A percentile compares a stretch with the other conserved stretches of the same genome.
Evolutionary conservation across 2,797 vertebrate species (phyloP).

Genomic region (Odontamblyopus lacepedii): DNA sequence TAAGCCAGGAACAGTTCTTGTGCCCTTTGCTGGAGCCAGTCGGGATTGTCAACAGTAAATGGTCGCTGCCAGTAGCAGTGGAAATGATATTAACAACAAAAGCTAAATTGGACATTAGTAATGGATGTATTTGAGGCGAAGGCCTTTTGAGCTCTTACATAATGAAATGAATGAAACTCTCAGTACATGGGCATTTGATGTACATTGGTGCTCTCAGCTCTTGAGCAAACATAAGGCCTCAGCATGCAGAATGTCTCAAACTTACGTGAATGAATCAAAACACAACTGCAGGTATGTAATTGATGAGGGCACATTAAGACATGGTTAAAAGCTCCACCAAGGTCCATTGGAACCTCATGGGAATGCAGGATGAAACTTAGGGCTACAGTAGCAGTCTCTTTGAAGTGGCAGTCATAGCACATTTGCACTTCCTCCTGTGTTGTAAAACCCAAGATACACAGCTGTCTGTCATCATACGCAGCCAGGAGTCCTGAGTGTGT

Average conservation of each 20-base stretch:
- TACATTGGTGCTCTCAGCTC: background rate
- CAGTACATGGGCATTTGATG: background rate
- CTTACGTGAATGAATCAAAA: background rate
- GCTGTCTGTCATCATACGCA: constrained; percentile 73
- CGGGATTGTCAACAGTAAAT: too few relatives aligned
- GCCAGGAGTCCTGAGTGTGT: constrained; percentile 44
- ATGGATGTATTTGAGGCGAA: too few relatives aligned
- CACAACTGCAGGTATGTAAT: background rate
- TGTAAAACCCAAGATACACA: constrained; percentile 62
- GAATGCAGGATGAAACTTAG: background rate
- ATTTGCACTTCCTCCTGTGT: constrained; percentile 57
- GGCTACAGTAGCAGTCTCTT: constrained; percentile 50
- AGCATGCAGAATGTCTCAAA: background rate
- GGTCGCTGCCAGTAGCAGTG: too few relatives aligned
- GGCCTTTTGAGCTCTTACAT: too few relatives aligned
- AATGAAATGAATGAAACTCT: background rate
- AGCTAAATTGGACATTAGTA: too few relatives aligned
- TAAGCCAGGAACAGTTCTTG: too few relatives aligned
- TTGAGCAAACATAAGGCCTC: background rate
- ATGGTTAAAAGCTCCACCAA: background rate
- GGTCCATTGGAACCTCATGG: background rate
- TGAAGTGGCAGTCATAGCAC: constrained; percentile 56
- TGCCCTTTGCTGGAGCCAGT: too few relatives aligned
- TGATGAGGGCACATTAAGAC: background rate
- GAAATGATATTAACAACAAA: too few relatives aligned